Conservation (phyloP, 1,140 invertebrate genomes). For the Ceratosolen solmsi region DNA sequence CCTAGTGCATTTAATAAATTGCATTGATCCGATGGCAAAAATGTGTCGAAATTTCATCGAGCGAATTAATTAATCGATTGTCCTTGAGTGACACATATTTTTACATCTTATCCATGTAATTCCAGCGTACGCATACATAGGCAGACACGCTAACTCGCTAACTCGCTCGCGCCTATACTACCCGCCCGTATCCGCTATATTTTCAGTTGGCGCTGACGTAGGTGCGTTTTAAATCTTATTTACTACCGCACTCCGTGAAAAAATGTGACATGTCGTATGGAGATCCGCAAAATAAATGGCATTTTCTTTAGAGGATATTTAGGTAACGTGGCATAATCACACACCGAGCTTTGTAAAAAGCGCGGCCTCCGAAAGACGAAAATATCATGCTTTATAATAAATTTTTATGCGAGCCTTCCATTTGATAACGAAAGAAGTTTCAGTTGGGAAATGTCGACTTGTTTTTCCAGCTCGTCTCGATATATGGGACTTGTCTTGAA, state of each 20-base stretch:
- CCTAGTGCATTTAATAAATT: too few species aligned
- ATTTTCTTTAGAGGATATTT: not conserved
- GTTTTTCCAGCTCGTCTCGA: not conserved
- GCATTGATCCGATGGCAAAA: too few species aligned
- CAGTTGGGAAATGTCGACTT: not conserved
- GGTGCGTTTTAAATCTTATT: constrained; percentile 2
- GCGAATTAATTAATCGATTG: too few species aligned
- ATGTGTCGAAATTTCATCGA: too few species aligned
- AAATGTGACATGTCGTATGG: not conserved
- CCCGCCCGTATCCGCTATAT: not conserved
- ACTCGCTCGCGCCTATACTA: too few species aligned
- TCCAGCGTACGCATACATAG: too few species aligned
- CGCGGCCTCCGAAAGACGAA: not conserved
- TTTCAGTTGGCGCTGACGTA: not conserved
- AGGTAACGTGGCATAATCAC: not conserved
- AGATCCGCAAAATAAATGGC: not conserved
- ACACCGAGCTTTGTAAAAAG: not conserved
- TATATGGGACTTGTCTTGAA: too few species aligned
- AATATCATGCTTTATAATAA: not conserved
- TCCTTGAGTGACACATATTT: too few species aligned
- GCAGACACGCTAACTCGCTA: too few species aligned
- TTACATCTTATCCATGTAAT: too few species aligned
- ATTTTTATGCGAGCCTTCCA: not conserved
- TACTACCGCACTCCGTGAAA: not conserved
- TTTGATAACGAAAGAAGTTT: not conserved